Conservation (phyloP, 1,140 invertebrate genomes). For the Lysiphlebus fabarum region DNA sequence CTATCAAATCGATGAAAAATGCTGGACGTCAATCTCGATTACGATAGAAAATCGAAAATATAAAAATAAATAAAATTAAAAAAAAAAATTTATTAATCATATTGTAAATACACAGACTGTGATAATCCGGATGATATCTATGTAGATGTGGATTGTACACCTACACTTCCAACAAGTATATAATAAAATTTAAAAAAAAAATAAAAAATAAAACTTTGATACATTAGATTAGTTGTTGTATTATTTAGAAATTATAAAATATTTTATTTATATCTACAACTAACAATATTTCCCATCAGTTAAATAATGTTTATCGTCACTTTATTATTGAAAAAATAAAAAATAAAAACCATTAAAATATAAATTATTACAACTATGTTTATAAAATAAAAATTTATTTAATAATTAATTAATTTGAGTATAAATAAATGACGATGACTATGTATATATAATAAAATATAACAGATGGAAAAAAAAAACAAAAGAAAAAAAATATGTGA, state of each 20-base stretch:
- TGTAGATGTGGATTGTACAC: conserved; percentile 37
- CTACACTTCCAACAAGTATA: conserved; percentile 2
- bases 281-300: too few species aligned
- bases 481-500: conserved; percentile 35
- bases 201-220: too few species aligned
- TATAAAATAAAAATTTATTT: too few species aligned
- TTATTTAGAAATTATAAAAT: too few species aligned
- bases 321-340: too few species aligned
- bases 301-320: too few species aligned
- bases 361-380: too few species aligned
- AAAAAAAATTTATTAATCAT: conserved; percentile 27
- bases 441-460: conserved; percentile 10
- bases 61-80: conserved; percentile 33
- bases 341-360: too few species aligned
- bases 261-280: too few species aligned
- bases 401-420: neutral
- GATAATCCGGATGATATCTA: conserved; percentile 55
- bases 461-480: conserved; percentile 1
- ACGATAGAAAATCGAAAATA: conserved; percentile 16
- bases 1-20: conserved; percentile 19
- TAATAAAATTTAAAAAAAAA: too few species aligned
- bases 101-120: conserved; percentile 57
- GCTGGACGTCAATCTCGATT: conserved; percentile 18
- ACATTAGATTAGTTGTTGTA: too few species aligned
- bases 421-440: neutral